A percentile compares a stretch with the other conserved stretches of the same genome.
These are phyloP conservation scores for Diuraphis noxia DNA, from an alignment of 1,140 invertebrate genomes.

Conservation along the genomic window DNA sequence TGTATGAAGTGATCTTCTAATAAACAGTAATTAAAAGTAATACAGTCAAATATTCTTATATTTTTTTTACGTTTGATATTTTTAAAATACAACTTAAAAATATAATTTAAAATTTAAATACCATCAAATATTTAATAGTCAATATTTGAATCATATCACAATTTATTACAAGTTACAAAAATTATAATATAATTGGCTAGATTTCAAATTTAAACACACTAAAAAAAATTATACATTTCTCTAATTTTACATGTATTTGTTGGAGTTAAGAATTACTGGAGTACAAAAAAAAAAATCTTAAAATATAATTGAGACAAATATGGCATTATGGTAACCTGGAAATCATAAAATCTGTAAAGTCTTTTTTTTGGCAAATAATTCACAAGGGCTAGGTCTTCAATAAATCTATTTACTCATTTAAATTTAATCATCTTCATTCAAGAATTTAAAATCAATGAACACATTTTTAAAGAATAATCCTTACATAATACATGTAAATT, in stretches of 20 bases:
- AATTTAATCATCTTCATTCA: constrained; percentile 29
- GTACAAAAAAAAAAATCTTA: constrained; percentile 39
- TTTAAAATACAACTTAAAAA: neutral
- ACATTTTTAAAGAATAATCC: neutral
- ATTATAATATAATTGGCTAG: constrained; percentile 5
- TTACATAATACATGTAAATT: constrained; percentile 35
- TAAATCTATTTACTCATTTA: constrained; percentile 8
- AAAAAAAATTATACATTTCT: constrained; percentile 18
- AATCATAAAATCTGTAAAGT: constrained; percentile 36
- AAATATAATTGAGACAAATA: constrained; percentile 48
- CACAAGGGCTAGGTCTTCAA: neutral
- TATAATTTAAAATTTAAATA: constrained; percentile 16
- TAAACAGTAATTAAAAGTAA: neutral
- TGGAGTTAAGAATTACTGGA: neutral
- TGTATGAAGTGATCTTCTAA: neutral
- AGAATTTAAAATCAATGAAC: constrained; percentile 26
- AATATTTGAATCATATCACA: neutral
- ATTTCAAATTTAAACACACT: neutral
- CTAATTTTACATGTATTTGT: constrained; percentile 14
- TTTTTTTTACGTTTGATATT: neutral
- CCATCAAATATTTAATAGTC: neutral
- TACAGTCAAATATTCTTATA: neutral
- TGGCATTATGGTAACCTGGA: constrained; percentile 26
- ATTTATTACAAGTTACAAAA: constrained; percentile 4
- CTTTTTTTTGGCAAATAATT: constrained; percentile 26